Conservation (phyloP, 2,888 invertebrate species). For the Eulithis prunata region DNA sequence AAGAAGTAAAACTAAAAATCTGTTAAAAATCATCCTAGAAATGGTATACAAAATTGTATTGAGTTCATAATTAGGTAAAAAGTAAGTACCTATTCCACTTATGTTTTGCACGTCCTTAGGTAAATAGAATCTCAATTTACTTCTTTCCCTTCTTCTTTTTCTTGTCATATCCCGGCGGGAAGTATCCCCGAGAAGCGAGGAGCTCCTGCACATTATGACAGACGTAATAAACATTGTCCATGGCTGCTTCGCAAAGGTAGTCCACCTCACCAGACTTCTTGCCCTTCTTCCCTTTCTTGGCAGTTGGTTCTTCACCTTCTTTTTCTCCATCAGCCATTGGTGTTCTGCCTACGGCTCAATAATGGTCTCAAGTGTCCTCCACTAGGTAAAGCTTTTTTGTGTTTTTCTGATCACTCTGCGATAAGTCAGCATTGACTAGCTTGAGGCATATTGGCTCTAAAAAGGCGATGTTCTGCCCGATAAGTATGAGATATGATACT, state of each 20-base stretch:
- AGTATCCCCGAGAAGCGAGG: constrained; percentile 93
- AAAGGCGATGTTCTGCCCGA: background rate
- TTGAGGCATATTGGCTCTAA: too few relatives aligned
- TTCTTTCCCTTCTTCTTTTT: constrained; percentile 89
- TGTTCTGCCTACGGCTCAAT: background rate
- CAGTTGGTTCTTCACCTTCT: constrained; percentile 36
- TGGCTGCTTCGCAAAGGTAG: constrained; percentile 93
- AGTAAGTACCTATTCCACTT: too few relatives aligned
- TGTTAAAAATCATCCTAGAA: too few relatives aligned
- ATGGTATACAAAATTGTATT: too few relatives aligned
- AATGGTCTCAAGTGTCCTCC: too few relatives aligned
- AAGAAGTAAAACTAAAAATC: too few relatives aligned
- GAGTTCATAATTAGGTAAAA: too few relatives aligned
- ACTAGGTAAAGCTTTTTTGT: too few relatives aligned
- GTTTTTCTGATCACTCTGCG: too few relatives aligned
- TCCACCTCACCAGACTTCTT: constrained; percentile 85
- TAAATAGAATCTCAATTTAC: constrained; percentile 10
- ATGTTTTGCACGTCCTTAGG: too few relatives aligned
- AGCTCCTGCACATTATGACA: constrained; percentile 97
- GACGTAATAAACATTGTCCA: constrained; percentile 97
- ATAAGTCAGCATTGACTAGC: too few relatives aligned
- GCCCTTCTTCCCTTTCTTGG: constrained; percentile 60
- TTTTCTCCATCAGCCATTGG: constrained; percentile 23
- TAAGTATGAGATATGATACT: background rate
- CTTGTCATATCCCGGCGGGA: constrained; percentile 93